Conservation (phyloP, 1,140 invertebrate genomes). For the Episyrphus balteatus region DNA sequence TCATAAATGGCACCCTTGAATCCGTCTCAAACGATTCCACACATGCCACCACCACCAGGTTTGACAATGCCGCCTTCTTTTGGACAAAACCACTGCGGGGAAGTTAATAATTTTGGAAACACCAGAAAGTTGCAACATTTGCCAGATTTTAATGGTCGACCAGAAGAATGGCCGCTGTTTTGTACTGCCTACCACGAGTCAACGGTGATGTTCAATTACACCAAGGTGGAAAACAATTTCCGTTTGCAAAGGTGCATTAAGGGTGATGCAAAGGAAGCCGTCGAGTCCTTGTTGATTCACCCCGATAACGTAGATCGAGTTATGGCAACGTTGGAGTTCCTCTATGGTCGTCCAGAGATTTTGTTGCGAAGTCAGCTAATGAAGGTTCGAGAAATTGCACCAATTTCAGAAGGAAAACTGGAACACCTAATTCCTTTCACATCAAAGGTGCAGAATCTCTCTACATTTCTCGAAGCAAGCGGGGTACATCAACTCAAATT, state of each 20-base stretch:
- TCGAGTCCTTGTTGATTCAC: background rate
- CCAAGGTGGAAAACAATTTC: background rate
- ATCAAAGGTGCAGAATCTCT: slow-evolving; percentile 1
- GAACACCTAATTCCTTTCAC: slow-evolving; percentile 3
- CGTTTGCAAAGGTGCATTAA: background rate
- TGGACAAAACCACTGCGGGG: too few species aligned
- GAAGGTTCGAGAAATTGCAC: background rate
- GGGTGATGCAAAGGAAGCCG: background rate
- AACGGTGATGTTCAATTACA: background rate
- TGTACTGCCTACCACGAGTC: background rate
- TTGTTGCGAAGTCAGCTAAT: background rate
- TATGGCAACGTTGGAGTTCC: background rate
- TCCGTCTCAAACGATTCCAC: too few species aligned
- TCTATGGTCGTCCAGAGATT: slow-evolving; percentile 1
- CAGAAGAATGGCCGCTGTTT: slow-evolving; percentile 2
- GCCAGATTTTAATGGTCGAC: slow-evolving; percentile 1
- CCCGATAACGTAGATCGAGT: background rate
- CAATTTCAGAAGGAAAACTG: background rate
- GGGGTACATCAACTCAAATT: background rate
- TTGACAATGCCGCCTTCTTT: too few species aligned
- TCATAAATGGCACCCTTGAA: too few species aligned
- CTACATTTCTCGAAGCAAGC: background rate
- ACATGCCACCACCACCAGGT: too few species aligned
- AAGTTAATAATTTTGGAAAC: too few species aligned
- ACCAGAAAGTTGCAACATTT: too few species aligned